phyloP scores from a whole-genome alignment of 2,888 invertebrate species.

The Brenthis ino region DNA sequence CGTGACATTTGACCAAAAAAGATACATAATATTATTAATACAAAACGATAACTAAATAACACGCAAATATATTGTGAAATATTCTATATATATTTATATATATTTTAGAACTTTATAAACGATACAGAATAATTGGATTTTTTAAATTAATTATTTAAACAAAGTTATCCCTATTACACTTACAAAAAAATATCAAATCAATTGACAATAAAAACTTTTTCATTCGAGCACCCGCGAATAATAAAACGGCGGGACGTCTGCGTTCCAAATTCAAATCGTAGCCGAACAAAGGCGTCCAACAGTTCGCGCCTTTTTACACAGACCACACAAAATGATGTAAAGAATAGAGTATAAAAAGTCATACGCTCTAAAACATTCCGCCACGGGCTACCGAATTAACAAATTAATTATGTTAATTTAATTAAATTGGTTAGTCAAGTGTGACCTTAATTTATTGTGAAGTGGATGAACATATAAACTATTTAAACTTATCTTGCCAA shows the following conservation, averaged over 20 bases:
- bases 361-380: constrained; percentile 53
- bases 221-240: constrained; percentile 74
- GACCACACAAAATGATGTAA: constrained; percentile 67
- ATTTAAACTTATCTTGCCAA: not conserved
- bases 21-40: no score
- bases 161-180: constrained; percentile 5
- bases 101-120: no score
- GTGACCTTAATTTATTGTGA: constrained; percentile 27
- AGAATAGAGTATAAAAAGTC: constrained; percentile 59
- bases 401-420: constrained; percentile 56
- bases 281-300: constrained; percentile 71
- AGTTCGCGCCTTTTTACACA: constrained; percentile 67
- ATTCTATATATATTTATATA: no score
- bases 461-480: not conserved
- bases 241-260: constrained; percentile 69
- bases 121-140: not conserved
- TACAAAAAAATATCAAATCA: constrained; percentile 49
- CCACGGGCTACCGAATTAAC: constrained; percentile 71
- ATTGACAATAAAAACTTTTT: constrained; percentile 67
- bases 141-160: not conserved
- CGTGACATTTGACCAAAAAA: no score
- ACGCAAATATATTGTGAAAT: no score
- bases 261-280: constrained; percentile 73
- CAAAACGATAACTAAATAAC: no score
- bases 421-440: constrained; percentile 49